Base-by-base conservation (phyloP, 2,888 invertebrate species). In the Trissolcus brochymenae region DNA sequence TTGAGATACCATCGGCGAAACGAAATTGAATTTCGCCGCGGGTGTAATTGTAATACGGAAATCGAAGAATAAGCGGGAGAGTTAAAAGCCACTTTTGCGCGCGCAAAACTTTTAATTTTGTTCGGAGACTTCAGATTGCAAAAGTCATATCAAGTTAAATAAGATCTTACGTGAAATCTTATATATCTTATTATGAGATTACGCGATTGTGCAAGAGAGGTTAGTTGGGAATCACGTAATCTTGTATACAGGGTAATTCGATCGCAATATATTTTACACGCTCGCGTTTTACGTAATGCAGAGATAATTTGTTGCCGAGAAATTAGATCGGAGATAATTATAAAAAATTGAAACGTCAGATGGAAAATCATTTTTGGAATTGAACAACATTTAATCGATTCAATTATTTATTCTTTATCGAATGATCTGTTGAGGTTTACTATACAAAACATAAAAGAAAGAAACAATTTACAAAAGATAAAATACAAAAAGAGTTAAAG, bases 101-200 rank as follows among this genome's bases (percentile, higher is more conserved):
- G 2, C 41, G 40, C n/a, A n/a, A n/a, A n/a, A 43, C 64, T 46
- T 53, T 43, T 25, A 9, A 17, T 66, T 66, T 62, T 64, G 59
- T 59, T 21, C 54, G 41, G 59, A 54, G 35, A 35, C 35, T 64
- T 74, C 41, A 53, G 41, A 54, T 64, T 49, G 59, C 57, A 41
- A 62, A 64, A 68, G 59, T 70, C 51, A 51, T 53, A 66, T 61
- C 55, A 59, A 41, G 62, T 70, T 65, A 60, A 75, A 70, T 60
- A 70, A 76, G 70, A 76, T 76, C 70, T 76, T 70, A 70, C 11
- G 53, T 75, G 75, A 76, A 76, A 70, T 76, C 56, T 70, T 66
- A 76, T 70, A 70, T 43, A 60, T 76, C 70, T 70, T 70, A 75
- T 75, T 75, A 75, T 65, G 41, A 54, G 76, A 70, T 76, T 70